phyloP scores from a whole-genome alignment of 2,888 invertebrate genomes.

The Eristalis pertinax region DNA sequence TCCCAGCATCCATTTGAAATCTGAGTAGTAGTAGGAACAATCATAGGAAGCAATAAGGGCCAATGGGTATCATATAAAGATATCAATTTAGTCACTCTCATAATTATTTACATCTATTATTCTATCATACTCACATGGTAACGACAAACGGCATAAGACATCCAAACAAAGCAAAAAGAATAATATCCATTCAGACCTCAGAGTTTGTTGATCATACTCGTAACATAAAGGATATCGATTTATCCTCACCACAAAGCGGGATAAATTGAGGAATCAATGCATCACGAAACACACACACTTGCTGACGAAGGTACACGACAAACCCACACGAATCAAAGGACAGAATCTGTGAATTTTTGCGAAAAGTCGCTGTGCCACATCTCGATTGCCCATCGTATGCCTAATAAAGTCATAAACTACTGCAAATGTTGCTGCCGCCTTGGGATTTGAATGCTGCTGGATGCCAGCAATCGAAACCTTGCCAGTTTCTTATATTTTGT shows the following conservation, averaged over 20 bases:
- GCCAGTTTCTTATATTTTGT: constrained; percentile 34
- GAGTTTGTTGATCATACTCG: constrained; percentile 52
- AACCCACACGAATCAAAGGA: constrained; percentile 51
- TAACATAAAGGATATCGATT: constrained; percentile 35
- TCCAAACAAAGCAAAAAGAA: not conserved
- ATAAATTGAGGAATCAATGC: constrained; percentile 67
- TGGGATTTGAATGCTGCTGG: constrained; percentile 68
- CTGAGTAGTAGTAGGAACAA: too few species aligned
- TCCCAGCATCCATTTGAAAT: too few species aligned
- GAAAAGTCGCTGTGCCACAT: constrained; percentile 52
- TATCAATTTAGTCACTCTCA: too few species aligned
- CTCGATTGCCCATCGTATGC: constrained; percentile 70
- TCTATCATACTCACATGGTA: not conserved
- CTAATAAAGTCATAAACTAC: constrained; percentile 72
- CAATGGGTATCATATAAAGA: too few species aligned
- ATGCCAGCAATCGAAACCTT: constrained; percentile 55
- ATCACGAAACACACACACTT: constrained; percentile 65
- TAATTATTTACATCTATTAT: not conserved
- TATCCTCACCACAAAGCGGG: constrained; percentile 46
- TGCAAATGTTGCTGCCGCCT: constrained; percentile 69
- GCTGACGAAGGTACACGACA: constrained; percentile 49
- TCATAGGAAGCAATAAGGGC: too few species aligned
- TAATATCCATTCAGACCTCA: not conserved
- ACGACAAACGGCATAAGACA: not conserved
- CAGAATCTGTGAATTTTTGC: constrained; percentile 61